phyloP scores from a whole-genome alignment of 1,140 invertebrate species.

The Macrobrachium nipponense region DNA sequence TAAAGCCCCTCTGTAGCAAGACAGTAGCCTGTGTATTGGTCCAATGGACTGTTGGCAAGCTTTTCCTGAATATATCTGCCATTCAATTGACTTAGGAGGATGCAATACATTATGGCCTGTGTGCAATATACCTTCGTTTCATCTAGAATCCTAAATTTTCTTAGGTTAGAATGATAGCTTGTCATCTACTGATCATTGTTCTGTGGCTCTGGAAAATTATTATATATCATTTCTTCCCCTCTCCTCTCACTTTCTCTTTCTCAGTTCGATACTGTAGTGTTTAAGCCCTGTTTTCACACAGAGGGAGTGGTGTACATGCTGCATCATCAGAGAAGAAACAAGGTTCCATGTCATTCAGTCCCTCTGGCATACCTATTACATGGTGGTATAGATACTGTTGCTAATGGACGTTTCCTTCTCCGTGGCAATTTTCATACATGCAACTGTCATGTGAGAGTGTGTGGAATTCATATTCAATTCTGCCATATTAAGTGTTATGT shows the following conservation, averaged over 20 bases:
- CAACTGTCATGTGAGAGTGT: slow-evolving; percentile 61
- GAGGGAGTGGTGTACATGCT: slow-evolving; percentile 61
- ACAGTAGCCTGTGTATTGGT: slow-evolving; percentile 62
- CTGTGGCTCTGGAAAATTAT: slow-evolving; percentile 59
- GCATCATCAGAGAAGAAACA: slow-evolving; percentile 31
- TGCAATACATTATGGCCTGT: slow-evolving; percentile 62
- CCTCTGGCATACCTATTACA: slow-evolving; percentile 53
- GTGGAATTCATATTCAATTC: slow-evolving; percentile 62
- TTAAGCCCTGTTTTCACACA: slow-evolving; percentile 48
- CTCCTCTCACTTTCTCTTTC: too few species aligned
- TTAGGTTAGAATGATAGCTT: slow-evolving; percentile 62
- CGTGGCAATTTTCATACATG: slow-evolving; percentile 62
- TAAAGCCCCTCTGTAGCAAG: slow-evolving; percentile 59
- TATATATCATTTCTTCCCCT: slow-evolving; percentile 47
- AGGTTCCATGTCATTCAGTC: slow-evolving; percentile 59
- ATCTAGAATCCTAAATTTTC: slow-evolving; percentile 59
- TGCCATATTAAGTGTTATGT: slow-evolving; percentile 63
- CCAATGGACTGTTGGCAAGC: slow-evolving; percentile 62
- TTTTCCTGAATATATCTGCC: slow-evolving; percentile 57
- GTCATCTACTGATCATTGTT: slow-evolving; percentile 61
- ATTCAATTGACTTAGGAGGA: slow-evolving; percentile 57
- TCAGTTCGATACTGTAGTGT: slow-evolving; percentile 51
- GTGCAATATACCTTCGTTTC: slow-evolving; percentile 61
- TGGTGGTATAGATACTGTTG: slow-evolving; percentile 60
- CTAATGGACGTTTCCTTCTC: slow-evolving; percentile 60